phyloP scores from a whole-genome alignment of 37 sponge, comb jelly and placozoan genomes.

The Dysidea cf. avara region DNA sequence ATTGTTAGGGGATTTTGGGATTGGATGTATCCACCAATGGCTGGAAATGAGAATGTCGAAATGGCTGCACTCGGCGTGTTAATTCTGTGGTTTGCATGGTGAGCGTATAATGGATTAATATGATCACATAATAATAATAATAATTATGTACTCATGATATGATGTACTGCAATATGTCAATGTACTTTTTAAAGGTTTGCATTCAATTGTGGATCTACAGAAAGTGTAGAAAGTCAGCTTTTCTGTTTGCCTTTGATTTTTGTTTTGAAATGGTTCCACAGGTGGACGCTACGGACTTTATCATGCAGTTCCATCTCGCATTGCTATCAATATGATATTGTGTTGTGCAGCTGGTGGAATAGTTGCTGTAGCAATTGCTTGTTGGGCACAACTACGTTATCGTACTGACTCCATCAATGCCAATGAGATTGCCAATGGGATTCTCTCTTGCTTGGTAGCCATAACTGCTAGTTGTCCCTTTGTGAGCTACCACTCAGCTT shows the following conservation, averaged over 20 bases:
- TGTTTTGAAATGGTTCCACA: neutral
- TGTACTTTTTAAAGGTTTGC: slow-evolving; percentile 44
- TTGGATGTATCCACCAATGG: slow-evolving; percentile 51
- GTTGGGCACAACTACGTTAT: slow-evolving; percentile 54
- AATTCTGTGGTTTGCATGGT: slow-evolving; percentile 74
- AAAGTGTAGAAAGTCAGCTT: slow-evolving; percentile 45
- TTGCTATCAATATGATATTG: slow-evolving; percentile 82
- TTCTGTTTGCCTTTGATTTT: too few relatives aligned
- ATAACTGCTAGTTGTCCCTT: slow-evolving; percentile 89
- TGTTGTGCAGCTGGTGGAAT: slow-evolving; percentile 58
- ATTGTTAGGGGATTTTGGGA: slow-evolving; percentile 19
- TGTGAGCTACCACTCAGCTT: slow-evolving; percentile 68
- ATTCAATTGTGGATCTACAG: slow-evolving; percentile 77
- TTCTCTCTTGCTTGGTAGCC: slow-evolving; percentile 85
- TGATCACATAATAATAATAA: too few relatives aligned
- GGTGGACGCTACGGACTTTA: slow-evolving; percentile 6
- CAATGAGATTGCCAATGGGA: slow-evolving; percentile 92
- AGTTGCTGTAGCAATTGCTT: slow-evolving; percentile 57
- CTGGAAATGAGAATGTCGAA: slow-evolving; percentile 55
- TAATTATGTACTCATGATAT: too few relatives aligned
- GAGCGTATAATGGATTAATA: neutral
- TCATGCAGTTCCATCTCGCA: slow-evolving; percentile 49
- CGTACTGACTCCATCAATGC: slow-evolving; percentile 77
- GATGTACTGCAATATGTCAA: neutral
- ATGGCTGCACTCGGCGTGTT: slow-evolving; percentile 66